Evolutionary conservation across 2,888 invertebrate species (phyloP).

Genomic region (Lepidochrysops patricia): DNA sequence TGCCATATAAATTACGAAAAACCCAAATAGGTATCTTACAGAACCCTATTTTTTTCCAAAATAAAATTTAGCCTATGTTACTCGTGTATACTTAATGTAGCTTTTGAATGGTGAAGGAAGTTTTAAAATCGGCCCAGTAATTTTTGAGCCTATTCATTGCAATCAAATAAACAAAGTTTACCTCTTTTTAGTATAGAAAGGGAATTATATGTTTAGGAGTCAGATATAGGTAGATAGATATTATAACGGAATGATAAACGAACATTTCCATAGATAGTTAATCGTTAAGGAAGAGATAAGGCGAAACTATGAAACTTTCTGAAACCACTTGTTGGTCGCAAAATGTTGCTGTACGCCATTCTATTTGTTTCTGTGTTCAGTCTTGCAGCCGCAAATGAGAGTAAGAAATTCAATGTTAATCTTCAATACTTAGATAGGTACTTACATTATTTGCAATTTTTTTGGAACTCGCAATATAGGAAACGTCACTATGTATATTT

Average conservation of each 20-base stretch:
- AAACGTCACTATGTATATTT: neutral
- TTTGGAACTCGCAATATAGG: too few species aligned
- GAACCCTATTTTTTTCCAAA: too few species aligned
- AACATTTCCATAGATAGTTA: neutral
- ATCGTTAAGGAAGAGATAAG: neutral
- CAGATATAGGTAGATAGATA: neutral
- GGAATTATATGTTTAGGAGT: neutral
- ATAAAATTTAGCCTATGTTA: too few species aligned
- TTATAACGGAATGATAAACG: neutral
- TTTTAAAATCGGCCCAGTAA: too few species aligned
- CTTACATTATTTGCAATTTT: neutral
- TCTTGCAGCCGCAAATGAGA: neutral
- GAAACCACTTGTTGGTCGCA: neutral
- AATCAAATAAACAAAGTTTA: neutral
- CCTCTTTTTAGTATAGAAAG: neutral
- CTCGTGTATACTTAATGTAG: too few species aligned
- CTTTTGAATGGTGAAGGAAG: too few species aligned
- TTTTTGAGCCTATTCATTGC: too few species aligned
- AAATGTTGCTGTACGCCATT: neutral
- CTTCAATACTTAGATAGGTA: too few species aligned
- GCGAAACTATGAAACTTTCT: neutral
- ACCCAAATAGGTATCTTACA: too few species aligned
- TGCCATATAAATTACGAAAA: too few species aligned
- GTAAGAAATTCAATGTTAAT: slow-evolving; percentile 1
- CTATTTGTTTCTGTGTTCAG: neutral